phyloP scores from a whole-genome alignment of 2,797 vertebrate species.

The Lagocephalus sceleratus region DNA sequence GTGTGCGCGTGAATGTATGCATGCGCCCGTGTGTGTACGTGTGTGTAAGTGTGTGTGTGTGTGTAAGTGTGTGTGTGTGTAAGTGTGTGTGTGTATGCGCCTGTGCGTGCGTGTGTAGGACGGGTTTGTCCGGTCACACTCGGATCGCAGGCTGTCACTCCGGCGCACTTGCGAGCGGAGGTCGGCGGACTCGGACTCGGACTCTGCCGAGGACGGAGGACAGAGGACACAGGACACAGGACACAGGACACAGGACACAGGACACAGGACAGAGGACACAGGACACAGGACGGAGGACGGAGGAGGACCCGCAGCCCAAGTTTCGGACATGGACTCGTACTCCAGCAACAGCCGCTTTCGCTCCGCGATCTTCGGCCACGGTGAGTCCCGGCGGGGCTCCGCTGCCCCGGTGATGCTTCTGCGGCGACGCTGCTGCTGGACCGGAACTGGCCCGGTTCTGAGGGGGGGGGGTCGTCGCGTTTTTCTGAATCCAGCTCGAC shows the following conservation, averaged over 20 bases:
- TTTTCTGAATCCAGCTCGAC: not conserved
- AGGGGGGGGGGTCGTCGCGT: not conserved
- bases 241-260: too few relatives aligned
- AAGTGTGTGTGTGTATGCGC: too few relatives aligned
- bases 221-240: not conserved
- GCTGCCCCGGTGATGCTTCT: slow-evolving; percentile 8
- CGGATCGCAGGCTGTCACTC: slow-evolving; percentile 19
- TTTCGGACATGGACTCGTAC: slow-evolving; percentile 73
- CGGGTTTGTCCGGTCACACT: slow-evolving; percentile 49
- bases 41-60: not conserved
- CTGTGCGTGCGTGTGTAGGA: slow-evolving; percentile 6
- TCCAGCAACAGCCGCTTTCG: slow-evolving; percentile 72
- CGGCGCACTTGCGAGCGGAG: slow-evolving; percentile 6
- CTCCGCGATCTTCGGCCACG: slow-evolving; percentile 73
- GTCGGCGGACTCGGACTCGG: slow-evolving; percentile 26
- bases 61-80: too few relatives aligned
- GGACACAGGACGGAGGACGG: not conserved
- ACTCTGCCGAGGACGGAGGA: slow-evolving; percentile 25
- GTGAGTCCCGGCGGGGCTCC: slow-evolving; percentile 62
- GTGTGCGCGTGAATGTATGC: not conserved
- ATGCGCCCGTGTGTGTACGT: too few relatives aligned
- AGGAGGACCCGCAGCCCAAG: slow-evolving; percentile 28
- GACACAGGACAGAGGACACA: too few relatives aligned
- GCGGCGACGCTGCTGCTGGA: not conserved
- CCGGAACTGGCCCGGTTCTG: not conserved